phyloP scores from a whole-genome alignment of 2,888 invertebrate genomes.

The Caenorhabditis panamensis region DNA sequence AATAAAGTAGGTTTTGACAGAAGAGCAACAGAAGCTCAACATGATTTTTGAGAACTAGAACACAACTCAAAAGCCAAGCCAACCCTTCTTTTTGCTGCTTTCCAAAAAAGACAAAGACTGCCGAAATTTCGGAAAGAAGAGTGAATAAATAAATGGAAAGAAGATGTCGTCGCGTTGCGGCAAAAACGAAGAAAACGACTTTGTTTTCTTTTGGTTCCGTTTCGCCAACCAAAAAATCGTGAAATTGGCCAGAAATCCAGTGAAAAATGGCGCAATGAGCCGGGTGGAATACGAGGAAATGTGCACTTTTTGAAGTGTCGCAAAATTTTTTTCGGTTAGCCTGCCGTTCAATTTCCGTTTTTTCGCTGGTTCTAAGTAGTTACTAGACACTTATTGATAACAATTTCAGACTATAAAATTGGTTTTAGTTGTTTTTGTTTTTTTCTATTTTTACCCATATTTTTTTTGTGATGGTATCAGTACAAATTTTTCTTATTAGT shows the following conservation, averaged over 20 bases:
- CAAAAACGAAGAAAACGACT: neutral
- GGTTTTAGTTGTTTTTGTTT: neutral
- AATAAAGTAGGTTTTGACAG: constrained; percentile 33
- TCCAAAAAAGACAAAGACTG: constrained; percentile 10
- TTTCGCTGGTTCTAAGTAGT: neutral
- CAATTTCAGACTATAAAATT: neutral
- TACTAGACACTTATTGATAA: neutral
- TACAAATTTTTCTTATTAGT: neutral
- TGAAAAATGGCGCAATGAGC: no score
- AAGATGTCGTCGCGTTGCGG: neutral
- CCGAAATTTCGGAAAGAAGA: neutral
- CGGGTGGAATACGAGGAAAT: neutral
- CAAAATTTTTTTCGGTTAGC: neutral
- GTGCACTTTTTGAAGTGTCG: neutral
- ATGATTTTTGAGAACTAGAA: no score
- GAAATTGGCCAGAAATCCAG: neutral
- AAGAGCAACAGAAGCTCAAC: constrained; percentile 39
- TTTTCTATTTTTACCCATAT: no score
- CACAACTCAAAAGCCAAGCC: no score
- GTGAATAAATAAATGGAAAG: constrained; percentile 1
- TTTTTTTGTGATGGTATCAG: no score
- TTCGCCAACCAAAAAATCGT: neutral
- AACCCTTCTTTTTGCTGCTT: neutral
- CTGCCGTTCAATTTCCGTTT: neutral
- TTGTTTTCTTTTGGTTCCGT: neutral